Evolutionary conservation across 2,797 vertebrate species (phyloP).

Genomic region (Heterohyrax brucei): DNA sequence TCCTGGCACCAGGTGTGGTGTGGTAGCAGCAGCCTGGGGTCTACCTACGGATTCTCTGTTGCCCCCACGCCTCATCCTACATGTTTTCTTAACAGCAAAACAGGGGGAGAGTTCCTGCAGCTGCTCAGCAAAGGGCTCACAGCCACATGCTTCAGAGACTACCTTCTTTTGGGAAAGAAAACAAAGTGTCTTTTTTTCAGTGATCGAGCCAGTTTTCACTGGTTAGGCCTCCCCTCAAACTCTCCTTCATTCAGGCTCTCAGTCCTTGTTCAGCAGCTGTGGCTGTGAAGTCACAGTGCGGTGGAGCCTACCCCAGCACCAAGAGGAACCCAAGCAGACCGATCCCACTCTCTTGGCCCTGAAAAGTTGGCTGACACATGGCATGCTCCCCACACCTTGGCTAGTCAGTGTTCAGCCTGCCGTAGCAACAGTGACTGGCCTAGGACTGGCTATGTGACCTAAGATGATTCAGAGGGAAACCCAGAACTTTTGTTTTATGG

Average conservation of each 20-base stretch:
- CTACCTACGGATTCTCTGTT: not conserved
- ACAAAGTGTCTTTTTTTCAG: not conserved
- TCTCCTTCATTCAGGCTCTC: not conserved
- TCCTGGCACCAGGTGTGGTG: not conserved
- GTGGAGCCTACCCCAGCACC: no score
- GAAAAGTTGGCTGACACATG: not conserved
- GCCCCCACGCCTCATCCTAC: not conserved
- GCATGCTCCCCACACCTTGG: not conserved
- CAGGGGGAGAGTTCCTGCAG: not conserved
- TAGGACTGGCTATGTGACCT: no score
- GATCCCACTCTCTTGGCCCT: not conserved
- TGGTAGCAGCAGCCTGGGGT: not conserved
- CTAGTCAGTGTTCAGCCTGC: not conserved
- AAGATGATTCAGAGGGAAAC: not conserved
- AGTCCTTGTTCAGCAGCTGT: not conserved
- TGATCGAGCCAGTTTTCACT: not conserved
- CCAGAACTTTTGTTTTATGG: not conserved
- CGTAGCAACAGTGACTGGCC: not conserved
- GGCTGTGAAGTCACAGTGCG: no score
- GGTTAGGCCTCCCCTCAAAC: not conserved
- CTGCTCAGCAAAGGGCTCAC: not conserved
- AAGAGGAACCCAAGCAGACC: no score
- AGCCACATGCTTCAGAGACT: not conserved
- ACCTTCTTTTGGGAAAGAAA: slow-evolving; percentile 37
- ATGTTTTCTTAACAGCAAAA: not conserved